Evolutionary conservation across 1,140 invertebrate species (phyloP), one percentile per base, ranked within the genome.

Genomic region (Carposina sasakii): DNA sequence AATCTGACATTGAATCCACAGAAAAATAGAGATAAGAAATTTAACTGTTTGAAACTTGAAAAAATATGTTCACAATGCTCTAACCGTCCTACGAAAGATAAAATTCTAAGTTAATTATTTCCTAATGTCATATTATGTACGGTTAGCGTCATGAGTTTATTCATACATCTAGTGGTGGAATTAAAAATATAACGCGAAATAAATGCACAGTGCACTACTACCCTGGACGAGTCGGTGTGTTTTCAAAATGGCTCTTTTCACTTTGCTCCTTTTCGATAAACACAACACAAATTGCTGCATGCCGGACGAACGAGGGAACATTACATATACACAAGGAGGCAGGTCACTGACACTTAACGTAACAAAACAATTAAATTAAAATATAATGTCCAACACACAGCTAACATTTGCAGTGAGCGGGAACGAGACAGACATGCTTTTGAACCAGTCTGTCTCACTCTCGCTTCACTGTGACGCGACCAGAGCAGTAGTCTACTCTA

Each of bases 181-280:
- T 69, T 51, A 42, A 13, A 51, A 37, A 33, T 55, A 44, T 48
- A 55, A 48, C 51, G 36, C 34, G 44, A 28, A 60, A 46, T 81
- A 81, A 84, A 82, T 78, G 79, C 77, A 81, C 65, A 70, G 71
- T 72, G 68, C 67, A 76, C 75, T 72, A 75, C 71, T 81, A 61
- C 73, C 67, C 67, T 60, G 73, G 68, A 53, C 49, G 63, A 64
- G 85, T 86, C 88, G 89, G 88, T 88, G 89, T 90, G 88, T 88
- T 89, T 89, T 88, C 88, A 86, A 85, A 89, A 90, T 89, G 88
- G 88, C 88, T 89, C 88, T 89, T 89, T 89, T 89, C 88, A 88
- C 87, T 85, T 70, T 76, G 58, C 71, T 81, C 86, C 84, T 87
- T 89, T 89, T 89, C 86, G 85, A 83, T 86, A 89, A 90, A 89